Base-by-base conservation (phyloP, 2,888 invertebrate genomes). In the Gerosis bhagava region DNA sequence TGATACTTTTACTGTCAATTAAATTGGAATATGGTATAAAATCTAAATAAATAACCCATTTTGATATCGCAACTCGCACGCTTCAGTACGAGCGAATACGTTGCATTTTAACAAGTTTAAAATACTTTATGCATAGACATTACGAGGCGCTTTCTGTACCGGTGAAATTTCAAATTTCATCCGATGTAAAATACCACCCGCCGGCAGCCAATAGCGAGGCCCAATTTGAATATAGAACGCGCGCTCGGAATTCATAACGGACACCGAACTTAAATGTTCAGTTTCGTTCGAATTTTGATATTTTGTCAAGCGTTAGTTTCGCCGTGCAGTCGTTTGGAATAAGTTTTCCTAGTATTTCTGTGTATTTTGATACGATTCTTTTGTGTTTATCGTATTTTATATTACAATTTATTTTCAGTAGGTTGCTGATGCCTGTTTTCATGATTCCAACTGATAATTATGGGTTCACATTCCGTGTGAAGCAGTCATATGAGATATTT, bases 101-200 rank as follows among this genome's bases (percentile, higher is more conserved):
- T 81, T 86, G 84, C 83, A 86, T 86, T 84, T 84, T 78, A 84
- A 84, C 84, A 78, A 84, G 80, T 84, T 84, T 77, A 77, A 80
- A 84, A 86, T 86, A 84, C 82, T 86, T 86, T 87, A 86, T 86
- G 84, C 86, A 86, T 84, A 83, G 86, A 84, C 74, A 81, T 83
- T 83, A 83, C 75, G 63, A n/a, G n/a, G 51, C 71, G 75, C 73
- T 74, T 70, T 75, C 76, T 70, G 63, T 67, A 60, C n/a, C n/a
- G n/a, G 62, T 59, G 61, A 67, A 70, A 71, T 45, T 45, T 45
- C 45, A 45, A 45, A 45, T 75, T 72, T 67, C 69, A 65, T 67
- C 68, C 68, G 58, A 70, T 67, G 73, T 67, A 70, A 70, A 73
- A 69, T 67, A 67, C 65, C 81, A 59, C 60, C 63, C 65, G 62